A percentile compares a stretch with the other conserved stretches of the same genome.
These are phyloP conservation scores for Manis crassicaudata DNA, from an alignment of 2,797 vertebrate genomes.

Conservation along the genomic window DNA sequence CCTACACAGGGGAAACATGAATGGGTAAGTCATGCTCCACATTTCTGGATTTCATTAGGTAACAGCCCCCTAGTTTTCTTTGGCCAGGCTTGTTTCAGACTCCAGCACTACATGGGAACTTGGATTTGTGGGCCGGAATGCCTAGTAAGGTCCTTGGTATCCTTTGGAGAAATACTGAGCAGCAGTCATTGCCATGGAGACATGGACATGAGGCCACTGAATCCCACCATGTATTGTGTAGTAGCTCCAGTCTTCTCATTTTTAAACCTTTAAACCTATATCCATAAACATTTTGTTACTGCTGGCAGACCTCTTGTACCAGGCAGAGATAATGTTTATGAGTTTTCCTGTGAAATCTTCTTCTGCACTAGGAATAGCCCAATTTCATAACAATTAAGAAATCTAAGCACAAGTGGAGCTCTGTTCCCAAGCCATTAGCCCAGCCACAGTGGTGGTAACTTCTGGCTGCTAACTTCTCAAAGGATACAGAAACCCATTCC, in stretches of 20 bases:
- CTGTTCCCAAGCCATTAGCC: background rate
- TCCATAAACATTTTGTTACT: background rate
- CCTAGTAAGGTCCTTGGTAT: background rate
- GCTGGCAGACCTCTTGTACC: background rate
- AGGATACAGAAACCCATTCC: background rate
- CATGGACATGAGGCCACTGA: background rate
- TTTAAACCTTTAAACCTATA: background rate
- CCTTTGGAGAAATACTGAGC: background rate
- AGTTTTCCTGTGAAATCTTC: background rate
- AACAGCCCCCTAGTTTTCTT: background rate
- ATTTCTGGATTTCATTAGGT: background rate
- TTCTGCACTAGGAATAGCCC: background rate
- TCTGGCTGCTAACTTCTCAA: background rate
- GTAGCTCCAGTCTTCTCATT: background rate
- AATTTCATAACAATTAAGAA: background rate
- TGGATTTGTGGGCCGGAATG: background rate
- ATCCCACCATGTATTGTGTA: background rate
- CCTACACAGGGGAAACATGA: background rate
- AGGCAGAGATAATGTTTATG: background rate
- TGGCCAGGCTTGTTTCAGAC: background rate
- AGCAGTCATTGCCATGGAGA: background rate
- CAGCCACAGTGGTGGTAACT: background rate
- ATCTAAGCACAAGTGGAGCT: background rate
- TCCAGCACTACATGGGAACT: background rate
- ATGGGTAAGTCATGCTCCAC: background rate